Conservation (phyloP, 2,113 vertebrate species). For the Sapayoa aenigma region DNA sequence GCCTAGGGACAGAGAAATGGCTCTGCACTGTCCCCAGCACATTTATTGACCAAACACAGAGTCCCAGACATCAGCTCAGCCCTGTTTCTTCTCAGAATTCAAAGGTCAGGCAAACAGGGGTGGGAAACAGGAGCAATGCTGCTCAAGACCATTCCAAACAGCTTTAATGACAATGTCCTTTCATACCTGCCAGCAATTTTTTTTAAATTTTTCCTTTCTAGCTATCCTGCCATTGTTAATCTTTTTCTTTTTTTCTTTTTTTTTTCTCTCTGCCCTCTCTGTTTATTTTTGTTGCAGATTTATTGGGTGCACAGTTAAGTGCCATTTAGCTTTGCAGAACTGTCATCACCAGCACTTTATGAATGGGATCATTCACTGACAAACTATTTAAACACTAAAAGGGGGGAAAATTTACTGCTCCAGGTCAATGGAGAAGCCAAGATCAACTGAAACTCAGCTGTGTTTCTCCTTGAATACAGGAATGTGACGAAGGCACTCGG, state of each 20-base stretch:
- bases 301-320: conserved; percentile 69
- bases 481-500: conserved; percentile 36
- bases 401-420: conserved; percentile 55
- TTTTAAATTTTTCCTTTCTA: background rate
- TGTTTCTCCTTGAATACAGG: conserved; percentile 36
- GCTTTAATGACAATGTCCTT: conserved; percentile 13
- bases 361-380: conserved; percentile 76
- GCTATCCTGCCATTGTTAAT: conserved; percentile 8
- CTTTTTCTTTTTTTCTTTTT: background rate
- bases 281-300: conserved; percentile 75
- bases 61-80: background rate
- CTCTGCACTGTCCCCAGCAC: rapidly evolving
- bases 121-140: background rate
- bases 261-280: background rate
- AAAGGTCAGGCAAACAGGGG: background rate
- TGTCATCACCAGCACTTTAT: conserved; percentile 67
- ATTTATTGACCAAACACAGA: rapidly evolving
- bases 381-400: conserved; percentile 67
- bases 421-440: conserved; percentile 69
- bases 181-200: background rate
- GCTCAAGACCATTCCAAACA: background rate
- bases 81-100: background rate
- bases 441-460: conserved; percentile 69
- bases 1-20: background rate
- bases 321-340: conserved; percentile 64